Evolutionary conservation across 1,140 invertebrate species (phyloP), one percentile per base, ranked within the genome.

Genomic region (Trichogramma pretiosum): DNA sequence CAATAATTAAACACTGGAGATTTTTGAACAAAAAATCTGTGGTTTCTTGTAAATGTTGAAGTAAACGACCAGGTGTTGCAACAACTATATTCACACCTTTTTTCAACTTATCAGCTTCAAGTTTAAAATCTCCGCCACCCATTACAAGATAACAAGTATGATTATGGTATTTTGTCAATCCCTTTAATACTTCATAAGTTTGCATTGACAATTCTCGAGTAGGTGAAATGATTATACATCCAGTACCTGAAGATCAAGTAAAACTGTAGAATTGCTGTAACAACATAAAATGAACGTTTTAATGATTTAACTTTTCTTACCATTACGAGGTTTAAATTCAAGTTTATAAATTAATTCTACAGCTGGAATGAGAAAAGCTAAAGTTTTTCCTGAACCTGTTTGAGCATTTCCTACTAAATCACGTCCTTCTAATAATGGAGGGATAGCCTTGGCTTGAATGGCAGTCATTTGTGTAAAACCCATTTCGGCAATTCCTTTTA

Each of bases 121-220:
- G 84, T 68, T 87, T 80, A 55, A 95, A 78, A 64, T 86, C 93
- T 9, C 93, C 88, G 40, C 97, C 97, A 37, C 97, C 97, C 85
- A 99, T 99, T n/a, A 98, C 76, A 26, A 90, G 68, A 14, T 86
- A 86, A 69, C 87, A 89, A 5, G 87, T 90, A 53, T 87, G 84
- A 68, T 82, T 77, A 69, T 89, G 85, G 69, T 87, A 83, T 60
- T 85, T 84, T 60, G 97, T 87, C 5, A 99, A 70, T 70, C 98
- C 93, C 68, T 93, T 92, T 3, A 99, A 65, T 0, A 98, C 93
- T 41, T 92, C 93, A 79, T 94, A 99, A 0, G 92, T 99, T 72
- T 99, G 96, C 90, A 99, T 97, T 3, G 93, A 87, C 55, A 99
- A 77, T 72, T 99, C 96, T 61, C 96, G 73, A 14, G 96, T 99